Conservation (phyloP, 2,113 vertebrate species). For the Psettodes erumei region DNA sequence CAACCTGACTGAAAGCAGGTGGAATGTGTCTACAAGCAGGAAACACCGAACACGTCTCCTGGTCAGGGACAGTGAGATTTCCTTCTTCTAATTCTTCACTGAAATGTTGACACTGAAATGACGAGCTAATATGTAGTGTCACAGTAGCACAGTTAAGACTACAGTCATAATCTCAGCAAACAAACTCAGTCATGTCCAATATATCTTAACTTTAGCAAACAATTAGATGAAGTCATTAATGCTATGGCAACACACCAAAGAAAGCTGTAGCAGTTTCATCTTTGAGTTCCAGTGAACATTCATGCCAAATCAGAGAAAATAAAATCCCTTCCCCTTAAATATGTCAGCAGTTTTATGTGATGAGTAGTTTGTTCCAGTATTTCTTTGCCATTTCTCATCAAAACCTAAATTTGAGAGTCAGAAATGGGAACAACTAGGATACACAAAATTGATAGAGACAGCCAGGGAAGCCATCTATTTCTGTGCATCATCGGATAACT, state of each 20-base stretch:
- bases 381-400: conserved; percentile 1
- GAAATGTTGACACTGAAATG: background rate
- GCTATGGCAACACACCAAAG: no score
- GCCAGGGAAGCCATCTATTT: conserved; percentile 28
- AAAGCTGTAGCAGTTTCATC: background rate
- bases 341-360: background rate
- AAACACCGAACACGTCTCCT: background rate
- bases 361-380: background rate
- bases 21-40: background rate
- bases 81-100: background rate
- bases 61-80: background rate
- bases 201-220: no score
- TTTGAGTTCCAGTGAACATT: no score
- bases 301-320: background rate
- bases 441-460: background rate
- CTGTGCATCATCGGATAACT: conserved; percentile 46
- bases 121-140: background rate
- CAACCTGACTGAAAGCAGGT: background rate
- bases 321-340: background rate
- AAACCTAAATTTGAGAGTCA: background rate
- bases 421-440: conserved; percentile 21
- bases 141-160: background rate
- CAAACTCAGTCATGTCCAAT: no score
- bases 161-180: background rate
- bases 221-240: no score